Base-by-base conservation (phyloP, 2,888 invertebrate genomes). In the Phragmatobia fuliginosa region DNA sequence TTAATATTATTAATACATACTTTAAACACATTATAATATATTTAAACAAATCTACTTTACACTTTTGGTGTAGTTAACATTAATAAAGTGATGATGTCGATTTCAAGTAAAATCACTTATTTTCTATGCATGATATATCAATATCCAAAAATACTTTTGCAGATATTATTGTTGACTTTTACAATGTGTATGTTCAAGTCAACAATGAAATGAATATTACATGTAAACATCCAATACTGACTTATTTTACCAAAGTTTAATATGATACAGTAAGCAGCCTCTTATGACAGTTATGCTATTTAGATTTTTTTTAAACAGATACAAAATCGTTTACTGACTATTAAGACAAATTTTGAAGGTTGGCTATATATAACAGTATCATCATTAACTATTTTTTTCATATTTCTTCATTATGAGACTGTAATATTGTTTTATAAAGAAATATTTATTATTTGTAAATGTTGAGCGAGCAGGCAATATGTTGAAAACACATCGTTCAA, bases 401-500 rank as follows among this genome's bases (percentile, higher is more conserved):
- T 64, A 71, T 58, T 74, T 70, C 72, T 49, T 49, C 45, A 49
- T 49, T 49, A n/a, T 49, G 8, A 49, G 75, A 76, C 66, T 69
- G 73, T 66, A 56, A 71, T 66, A 77, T 25, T 66, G 68, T 11
- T 0, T 45, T 78, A 68, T 71, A 78, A 70, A 66, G 69, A 80
- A 73, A 80, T 80, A 71, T 63, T 33, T 66, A 80, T 72, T 76
- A n/a, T 36, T 33, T 38, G 38, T 66, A 59, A 68, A 80, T 70
- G n/a, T n/a, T 74, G 71, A 64, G 56, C 58, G 71, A 64, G 56
- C 58, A 62, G 73, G 61, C 65, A 68, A 68, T 64, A 56, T 71
- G 79, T 77, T 81, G 79, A 81, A 81, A 74, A 76, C 71, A 74
- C 61, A 71, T 62, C 60, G 66, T 79, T 70, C 77, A 74, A 81